Base-by-base conservation (phyloP, 2,113 vertebrate genomes). In the Nothocercus nigrocapillus region DNA sequence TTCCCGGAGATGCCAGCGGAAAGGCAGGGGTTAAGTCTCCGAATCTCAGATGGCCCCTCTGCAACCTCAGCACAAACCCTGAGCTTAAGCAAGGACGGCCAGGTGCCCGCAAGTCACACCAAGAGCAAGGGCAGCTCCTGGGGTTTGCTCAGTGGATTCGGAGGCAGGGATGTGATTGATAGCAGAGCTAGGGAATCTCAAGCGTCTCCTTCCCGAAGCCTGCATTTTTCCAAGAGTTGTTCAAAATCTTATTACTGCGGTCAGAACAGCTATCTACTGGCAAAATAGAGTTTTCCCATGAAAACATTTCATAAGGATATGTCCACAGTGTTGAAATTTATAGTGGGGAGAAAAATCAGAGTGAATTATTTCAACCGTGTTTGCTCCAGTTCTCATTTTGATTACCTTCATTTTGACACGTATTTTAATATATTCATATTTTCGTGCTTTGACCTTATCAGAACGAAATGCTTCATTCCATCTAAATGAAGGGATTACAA, bases 401-500 rank as follows among this genome's bases (percentile, higher is more conserved):
- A 96, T 96, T 97, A 96, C 93, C 92, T 97, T 96, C 95, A 84
- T 94, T 97, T 97, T 97, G 95, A 95, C 95, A 95, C 86, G 88
- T 95, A 92, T 96, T 93, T 97, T 96, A 96, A 96, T 96, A 84
- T 96, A 96, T 96, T 97, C 94, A 95, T 95, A 92, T 94, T 96
- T 94, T 95, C 96, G 82, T 85, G 93, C 86, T 96, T 93, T 97
- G 96, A 93, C 93, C 93, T 96, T 97, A 96, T 94, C 95, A 97
- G 94, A 94, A 93, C 4, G 91, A 94, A 97, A 96, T 2, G 59
- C 94, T 95, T 95, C 95, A 91, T 97, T 96, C 95, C 96, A 97
- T 96, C 94, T 95, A 96, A 96, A 96, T 96, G 95, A 96, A 97
- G 94, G 93, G 90, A 96, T 95, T 95, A 96, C 94, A 97, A 93